Conservation (phyloP, 2,888 invertebrate species). For the Crossocerus cetratus region DNA sequence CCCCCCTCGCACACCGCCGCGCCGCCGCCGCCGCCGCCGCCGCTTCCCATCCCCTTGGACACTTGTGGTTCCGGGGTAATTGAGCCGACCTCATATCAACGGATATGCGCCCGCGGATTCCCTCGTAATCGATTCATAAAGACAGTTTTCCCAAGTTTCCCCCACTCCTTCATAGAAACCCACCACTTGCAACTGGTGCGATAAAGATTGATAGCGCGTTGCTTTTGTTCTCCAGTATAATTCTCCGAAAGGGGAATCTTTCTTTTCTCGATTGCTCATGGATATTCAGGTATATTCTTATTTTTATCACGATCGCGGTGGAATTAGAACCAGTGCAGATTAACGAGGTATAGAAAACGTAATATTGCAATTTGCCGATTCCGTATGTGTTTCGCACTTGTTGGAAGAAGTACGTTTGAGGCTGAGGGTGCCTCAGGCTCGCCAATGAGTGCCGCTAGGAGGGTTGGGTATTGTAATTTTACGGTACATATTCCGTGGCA, state of each 20-base stretch:
- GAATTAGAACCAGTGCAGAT: too few species aligned
- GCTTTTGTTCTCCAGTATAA: too few species aligned
- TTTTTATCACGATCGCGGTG: too few species aligned
- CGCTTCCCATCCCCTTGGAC: neutral
- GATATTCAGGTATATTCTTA: too few species aligned
- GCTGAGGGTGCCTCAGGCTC: neutral
- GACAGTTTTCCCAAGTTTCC: too few species aligned
- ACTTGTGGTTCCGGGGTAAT: constrained; percentile 34
- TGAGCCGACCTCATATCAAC: constrained; percentile 28
- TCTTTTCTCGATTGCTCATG: too few species aligned
- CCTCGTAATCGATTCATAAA: too few species aligned
- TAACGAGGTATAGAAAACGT: too few species aligned
- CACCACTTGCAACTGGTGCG: too few species aligned
- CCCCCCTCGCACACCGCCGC: neutral
- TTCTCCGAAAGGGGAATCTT: too few species aligned
- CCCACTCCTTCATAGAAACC: too few species aligned
- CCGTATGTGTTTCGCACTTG: neutral
- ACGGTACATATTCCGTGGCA: constrained; percentile 1
- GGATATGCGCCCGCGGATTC: constrained; percentile 11
- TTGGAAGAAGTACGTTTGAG: neutral
- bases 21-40: neutral
- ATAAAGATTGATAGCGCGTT: too few species aligned
- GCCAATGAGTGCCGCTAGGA: neutral
- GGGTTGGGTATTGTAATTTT: neutral
- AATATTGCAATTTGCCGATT: neutral